phyloP scores from a whole-genome alignment of 2,797 vertebrate genomes.

The Lepilemur ruficaudatus region DNA sequence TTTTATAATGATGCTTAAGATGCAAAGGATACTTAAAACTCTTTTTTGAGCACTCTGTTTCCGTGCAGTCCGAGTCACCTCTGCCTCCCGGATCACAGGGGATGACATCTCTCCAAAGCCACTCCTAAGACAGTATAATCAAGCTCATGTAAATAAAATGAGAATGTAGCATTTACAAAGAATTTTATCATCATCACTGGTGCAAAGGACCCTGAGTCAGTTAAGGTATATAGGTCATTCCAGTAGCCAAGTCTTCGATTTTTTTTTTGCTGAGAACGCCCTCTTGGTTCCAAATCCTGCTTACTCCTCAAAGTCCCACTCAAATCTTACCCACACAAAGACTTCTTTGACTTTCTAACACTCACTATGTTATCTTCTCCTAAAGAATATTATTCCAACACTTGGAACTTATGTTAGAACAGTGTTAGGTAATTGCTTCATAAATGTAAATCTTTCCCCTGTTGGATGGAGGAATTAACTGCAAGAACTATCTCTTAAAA shows the following conservation, averaged over 20 bases:
- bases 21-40: slow-evolving; percentile 93
- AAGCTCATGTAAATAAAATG: slow-evolving; percentile 13
- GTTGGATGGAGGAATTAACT: not conserved
- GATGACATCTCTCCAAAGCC: slow-evolving; percentile 85
- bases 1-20: slow-evolving; percentile 1
- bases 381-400: slow-evolving; percentile 10
- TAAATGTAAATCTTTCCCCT: not conserved
- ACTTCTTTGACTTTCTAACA: slow-evolving; percentile 13
- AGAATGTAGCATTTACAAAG: not conserved
- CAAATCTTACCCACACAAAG: not conserved
- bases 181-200: not conserved
- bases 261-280: not conserved
- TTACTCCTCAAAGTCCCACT: not conserved
- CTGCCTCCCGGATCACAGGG: slow-evolving; percentile 88
- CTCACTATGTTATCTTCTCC: not conserved
- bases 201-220: not conserved
- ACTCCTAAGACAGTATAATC: slow-evolving; percentile 79
- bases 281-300: not conserved
- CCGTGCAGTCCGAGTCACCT: slow-evolving; percentile 87
- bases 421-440: not conserved
- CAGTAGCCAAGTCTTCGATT: not conserved
- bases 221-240: not conserved
- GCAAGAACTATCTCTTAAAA: not conserved
- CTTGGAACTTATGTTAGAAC: not conserved
- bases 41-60: slow-evolving; percentile 90